Percentiles rank a stretch among this genome's conserved stretches.
Conservation (phyloP, 2,113 vertebrate genomes). For the Leptobrachium leishanense region DNA sequence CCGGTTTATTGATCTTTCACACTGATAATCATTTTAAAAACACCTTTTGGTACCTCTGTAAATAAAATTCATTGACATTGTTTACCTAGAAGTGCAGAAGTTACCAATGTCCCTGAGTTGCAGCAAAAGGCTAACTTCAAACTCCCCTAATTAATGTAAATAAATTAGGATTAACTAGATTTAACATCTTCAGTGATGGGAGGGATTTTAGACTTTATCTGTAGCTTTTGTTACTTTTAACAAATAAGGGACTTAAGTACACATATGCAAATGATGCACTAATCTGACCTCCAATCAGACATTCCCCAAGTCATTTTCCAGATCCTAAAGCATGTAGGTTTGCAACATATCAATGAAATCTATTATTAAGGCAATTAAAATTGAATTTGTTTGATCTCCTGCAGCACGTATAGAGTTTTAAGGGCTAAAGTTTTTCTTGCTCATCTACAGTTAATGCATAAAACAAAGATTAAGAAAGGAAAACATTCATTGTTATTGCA, state of each 20-base stretch:
- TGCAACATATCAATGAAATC: background rate
- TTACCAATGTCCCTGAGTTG: constrained; percentile 49
- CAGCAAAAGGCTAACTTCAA: background rate
- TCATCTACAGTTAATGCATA: too few relatives aligned
- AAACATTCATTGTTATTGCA: too few relatives aligned
- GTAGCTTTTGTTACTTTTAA: constrained; percentile 18
- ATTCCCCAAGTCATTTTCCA: background rate
- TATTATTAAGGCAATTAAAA: background rate
- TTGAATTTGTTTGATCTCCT: background rate
- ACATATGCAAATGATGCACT: constrained; percentile 1
- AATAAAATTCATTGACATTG: background rate
- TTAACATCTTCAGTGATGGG: background rate
- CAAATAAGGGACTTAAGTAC: background rate
- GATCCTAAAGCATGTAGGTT: background rate
- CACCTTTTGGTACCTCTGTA: too few relatives aligned
- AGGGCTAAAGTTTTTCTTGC: too few relatives aligned
- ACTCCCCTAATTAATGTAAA: constrained; percentile 11
- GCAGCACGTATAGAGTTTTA: too few relatives aligned
- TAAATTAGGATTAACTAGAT: constrained; percentile 8
- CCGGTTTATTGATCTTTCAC: too few relatives aligned
- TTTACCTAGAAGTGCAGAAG: constrained; percentile 41
- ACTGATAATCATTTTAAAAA: too few relatives aligned
- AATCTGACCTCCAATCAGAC: background rate
- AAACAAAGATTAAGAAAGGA: too few relatives aligned
- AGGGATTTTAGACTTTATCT: constrained; percentile 1